Percentiles rank a stretch among this genome's conserved stretches.
Conservation (phyloP, 2,888 invertebrate species). For the Gnatocerus cornutus region DNA sequence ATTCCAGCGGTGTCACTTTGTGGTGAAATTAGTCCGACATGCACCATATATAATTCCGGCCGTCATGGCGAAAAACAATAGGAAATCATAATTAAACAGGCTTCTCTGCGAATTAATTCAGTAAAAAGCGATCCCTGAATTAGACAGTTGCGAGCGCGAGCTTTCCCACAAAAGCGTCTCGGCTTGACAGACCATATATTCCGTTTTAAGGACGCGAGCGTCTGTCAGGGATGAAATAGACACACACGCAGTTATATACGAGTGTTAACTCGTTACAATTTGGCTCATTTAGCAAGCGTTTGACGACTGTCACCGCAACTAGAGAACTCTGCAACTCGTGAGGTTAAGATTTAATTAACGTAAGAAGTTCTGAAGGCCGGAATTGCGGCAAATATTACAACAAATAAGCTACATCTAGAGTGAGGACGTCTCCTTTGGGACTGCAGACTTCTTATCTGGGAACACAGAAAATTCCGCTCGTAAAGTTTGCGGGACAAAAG, state of each 20-base stretch:
- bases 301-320: conserved; percentile 46
- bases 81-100: conserved; percentile 43
- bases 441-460: conserved; percentile 41
- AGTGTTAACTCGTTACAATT: conserved; percentile 46
- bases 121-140: conserved; percentile 43
- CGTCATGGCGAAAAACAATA: conserved; percentile 26
- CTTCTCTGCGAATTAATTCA: conserved; percentile 33
- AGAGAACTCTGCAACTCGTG: conserved; percentile 53
- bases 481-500: conserved; percentile 23
- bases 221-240: conserved; percentile 38
- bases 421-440: conserved; percentile 40
- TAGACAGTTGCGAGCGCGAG: conserved; percentile 37
- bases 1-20: too few species aligned
- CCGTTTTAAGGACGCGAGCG: conserved; percentile 32
- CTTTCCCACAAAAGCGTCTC: conserved; percentile 30
- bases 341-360: conserved; percentile 56
- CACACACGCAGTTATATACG: conserved; percentile 34
- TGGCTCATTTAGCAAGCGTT: conserved; percentile 44
- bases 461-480: conserved; percentile 40
- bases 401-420: conserved; percentile 41
- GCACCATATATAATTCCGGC: neutral
- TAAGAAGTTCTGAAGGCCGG: conserved; percentile 52
- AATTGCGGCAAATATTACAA: conserved; percentile 51
- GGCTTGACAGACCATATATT: conserved; percentile 40
- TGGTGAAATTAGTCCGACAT: neutral